Evolutionary conservation across 2,113 vertebrate species (phyloP), one percentile per base, ranked within the genome.

Genomic region (Equus przewalskii): DNA sequence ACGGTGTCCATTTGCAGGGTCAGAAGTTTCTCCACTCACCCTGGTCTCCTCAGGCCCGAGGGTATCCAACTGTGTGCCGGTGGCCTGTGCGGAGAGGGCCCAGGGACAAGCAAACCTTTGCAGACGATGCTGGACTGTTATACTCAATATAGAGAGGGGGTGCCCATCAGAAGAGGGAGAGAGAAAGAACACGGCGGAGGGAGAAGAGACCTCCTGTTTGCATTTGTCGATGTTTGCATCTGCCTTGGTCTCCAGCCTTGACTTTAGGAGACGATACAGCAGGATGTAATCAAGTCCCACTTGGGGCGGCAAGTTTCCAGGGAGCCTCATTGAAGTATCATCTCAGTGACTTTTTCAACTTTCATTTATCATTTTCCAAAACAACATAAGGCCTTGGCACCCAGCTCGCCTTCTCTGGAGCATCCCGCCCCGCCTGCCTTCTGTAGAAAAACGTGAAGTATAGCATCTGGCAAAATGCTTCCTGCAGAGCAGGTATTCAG

Each of bases 311-410:
- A 51, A n/a, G 36, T 83, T 91, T 93, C 86, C 60, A 84, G 44
- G 7, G 6, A 73, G 62, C 79, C 36, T 79, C 69, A 69, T 97
- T 93, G 75, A 96, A 95, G 51, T 73, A 62, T 93, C 82, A 60
- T 51, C 49, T 78, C 24, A 8, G 70, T 84, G 91, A 76, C 81
- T 88, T 92, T 97, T 94, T 85, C 84, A 91, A 95, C 81, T 93
- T 94, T 73, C 46, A 86, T 89, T 92, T 93, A 94, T 96, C 95
- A 96, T 94, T 94, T 92, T 72, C 86, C 75, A 93, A 94, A 97
- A 75, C 85, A 91, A 44, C 44, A 14, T 21, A 90, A 87, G 72
- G n/a, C 46, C 82, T 89, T 95, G 86, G 94, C 96, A 93, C n/a
- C 19, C 69, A 60, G 84, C 82, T 72, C 65, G 16, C 62, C 75